Base-by-base conservation (phyloP, 2,797 vertebrate genomes). In the Emydoidea blandingii region DNA sequence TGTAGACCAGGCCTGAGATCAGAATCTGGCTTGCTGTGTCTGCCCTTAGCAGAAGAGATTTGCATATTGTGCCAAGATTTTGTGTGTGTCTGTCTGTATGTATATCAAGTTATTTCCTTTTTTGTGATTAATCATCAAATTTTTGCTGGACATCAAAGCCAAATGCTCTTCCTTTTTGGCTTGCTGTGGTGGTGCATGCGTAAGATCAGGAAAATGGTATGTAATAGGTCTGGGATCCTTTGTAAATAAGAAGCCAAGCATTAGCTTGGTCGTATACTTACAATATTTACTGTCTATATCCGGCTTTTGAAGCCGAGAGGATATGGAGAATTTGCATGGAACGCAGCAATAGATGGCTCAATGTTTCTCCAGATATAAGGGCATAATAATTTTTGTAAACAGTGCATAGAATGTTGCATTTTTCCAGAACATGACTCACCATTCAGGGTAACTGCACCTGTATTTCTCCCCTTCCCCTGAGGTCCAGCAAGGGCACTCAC, bases 271-370 rank as follows among this genome's bases (percentile, higher is more conserved):
- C 68, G 50, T 80, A 79, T 91, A 76, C n/a, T 52, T 6, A 44
- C 57, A 54, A 11, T 25, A 4, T 27, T 91, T 9, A 59, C 85
- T 81, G 59, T 2, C 80, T 15, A 37, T 86, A 96, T 97, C 97
- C 97, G 96, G 97, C 96, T 86, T 93, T 92, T 87, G 37, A 95
- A 27, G 82, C 83, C 1, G n/a, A 87, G 37, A 88, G 94, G 96
- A 92, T 62, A 34, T 78, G 85, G 91, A 94, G 90, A 94, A 96
- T 65, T 0, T 1, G 25, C 0, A 0, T 27, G 95, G 78, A 82
- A 3, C 7, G 31, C 49, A 31, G 91, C 87, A 81, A 41, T 0
- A 8, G 76, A 21, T 41, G 81, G 53, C 41, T 81, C 84, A 1
- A 0, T 1, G 29, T 89, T 84, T 50, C 4, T 59, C 79, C 68